These are phyloP conservation scores for Lathamus discolor DNA, from an alignment of 2,113 vertebrate genomes.

Conservation along the genomic window DNA sequence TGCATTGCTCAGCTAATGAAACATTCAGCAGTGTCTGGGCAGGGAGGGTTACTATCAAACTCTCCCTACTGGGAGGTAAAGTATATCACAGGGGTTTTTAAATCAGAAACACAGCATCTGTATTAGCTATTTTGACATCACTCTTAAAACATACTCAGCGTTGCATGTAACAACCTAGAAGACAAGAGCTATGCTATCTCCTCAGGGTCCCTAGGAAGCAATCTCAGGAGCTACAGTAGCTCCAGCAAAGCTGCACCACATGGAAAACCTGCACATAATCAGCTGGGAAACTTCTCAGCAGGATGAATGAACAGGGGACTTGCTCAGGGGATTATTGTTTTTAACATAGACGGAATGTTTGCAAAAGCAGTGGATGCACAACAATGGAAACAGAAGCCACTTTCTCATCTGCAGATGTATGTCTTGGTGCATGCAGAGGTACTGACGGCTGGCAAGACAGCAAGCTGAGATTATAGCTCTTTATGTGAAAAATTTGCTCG, in stretches of 20 bases:
- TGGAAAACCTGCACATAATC: not conserved
- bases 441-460: not conserved
- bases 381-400: not conserved
- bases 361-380: not conserved
- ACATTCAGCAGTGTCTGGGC: not conserved
- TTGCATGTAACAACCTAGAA: not conserved
- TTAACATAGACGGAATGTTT: not conserved
- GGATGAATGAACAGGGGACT: not conserved
- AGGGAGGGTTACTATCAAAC: not conserved
- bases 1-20: conserved; percentile 1
- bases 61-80: not conserved
- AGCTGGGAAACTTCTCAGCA: not conserved
- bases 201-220: not conserved
- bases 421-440: not conserved
- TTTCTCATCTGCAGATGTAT: not conserved
- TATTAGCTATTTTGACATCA: conserved; percentile 26
- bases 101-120: conserved; percentile 10
- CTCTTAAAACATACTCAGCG: not conserved
- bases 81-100: not conserved
- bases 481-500: not conserved
- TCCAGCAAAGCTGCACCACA: not conserved
- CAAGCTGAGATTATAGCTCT: not conserved
- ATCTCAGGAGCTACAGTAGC: not conserved
- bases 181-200: not conserved
- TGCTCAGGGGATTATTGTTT: not conserved